These are phyloP conservation scores for Dusona sp. DNA, from an alignment of 2,888 invertebrate genomes.

Conservation along the genomic window DNA sequence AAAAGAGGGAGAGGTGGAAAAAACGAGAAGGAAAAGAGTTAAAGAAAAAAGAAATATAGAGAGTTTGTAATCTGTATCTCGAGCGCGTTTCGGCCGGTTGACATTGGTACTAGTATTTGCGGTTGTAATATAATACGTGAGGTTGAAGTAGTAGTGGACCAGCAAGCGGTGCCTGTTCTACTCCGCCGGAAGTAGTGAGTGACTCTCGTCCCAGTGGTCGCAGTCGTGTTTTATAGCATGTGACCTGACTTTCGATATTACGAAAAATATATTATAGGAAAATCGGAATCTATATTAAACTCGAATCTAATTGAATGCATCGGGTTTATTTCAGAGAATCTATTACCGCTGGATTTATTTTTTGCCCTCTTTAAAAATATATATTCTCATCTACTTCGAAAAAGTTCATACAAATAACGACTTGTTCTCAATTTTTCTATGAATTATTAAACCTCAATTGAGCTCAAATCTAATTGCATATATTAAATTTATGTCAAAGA, in stretches of 20 bases:
- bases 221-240: conserved; percentile 5
- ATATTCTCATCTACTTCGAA: background rate
- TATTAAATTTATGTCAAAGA: background rate
- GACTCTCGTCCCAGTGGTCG: conserved; percentile 25
- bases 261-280: conserved; percentile 27
- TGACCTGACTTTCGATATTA: conserved; percentile 8
- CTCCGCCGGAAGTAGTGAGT: conserved; percentile 55
- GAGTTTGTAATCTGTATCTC: conserved; percentile 64
- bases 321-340: background rate
- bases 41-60: conserved; percentile 27
- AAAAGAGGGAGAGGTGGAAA: background rate
- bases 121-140: conserved; percentile 31
- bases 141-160: conserved; percentile 33
- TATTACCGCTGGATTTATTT: background rate
- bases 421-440: background rate
- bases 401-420: background rate
- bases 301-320: conserved; percentile 16
- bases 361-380: background rate
- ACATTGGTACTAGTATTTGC: conserved; percentile 16
- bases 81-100: conserved; percentile 45
- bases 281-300: conserved; percentile 7
- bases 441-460: background rate
- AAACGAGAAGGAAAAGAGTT: background rate
- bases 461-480: background rate
- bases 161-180: conserved; percentile 20